Conservation (phyloP, 1,140 invertebrate genomes). For the Ptiloglossa arizonensis region DNA sequence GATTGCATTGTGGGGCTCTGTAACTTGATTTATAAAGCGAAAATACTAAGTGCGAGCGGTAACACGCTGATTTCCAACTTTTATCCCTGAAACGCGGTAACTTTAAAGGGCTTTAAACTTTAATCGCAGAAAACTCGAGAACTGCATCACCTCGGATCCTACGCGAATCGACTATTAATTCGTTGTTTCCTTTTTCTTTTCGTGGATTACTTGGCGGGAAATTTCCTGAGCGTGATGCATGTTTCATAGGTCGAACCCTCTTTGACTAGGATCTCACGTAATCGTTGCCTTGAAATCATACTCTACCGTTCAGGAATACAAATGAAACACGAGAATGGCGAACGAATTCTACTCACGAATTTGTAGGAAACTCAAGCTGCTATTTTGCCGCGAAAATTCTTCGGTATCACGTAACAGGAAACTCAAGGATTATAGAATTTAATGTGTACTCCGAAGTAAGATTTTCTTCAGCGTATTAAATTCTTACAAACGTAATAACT, state of each 20-base stretch:
- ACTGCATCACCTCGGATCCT: slow-evolving; percentile 1
- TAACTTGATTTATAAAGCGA: slow-evolving; percentile 7
- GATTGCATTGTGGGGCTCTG: background rate
- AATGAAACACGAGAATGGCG: background rate
- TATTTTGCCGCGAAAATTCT: background rate
- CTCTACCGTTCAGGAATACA: background rate
- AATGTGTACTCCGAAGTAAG: background rate
- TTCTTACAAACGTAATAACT: too few relatives aligned
- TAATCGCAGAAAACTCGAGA: slow-evolving; percentile 4
- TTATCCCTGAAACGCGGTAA: slow-evolving; percentile 14
- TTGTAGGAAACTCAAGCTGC: background rate
- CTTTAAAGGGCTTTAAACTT: slow-evolving; percentile 22
- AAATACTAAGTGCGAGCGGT: background rate
- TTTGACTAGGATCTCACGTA: slow-evolving; percentile 8
- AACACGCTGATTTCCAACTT: background rate
- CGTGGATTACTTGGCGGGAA: slow-evolving; percentile 11
- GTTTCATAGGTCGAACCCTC: background rate
- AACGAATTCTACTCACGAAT: slow-evolving; percentile 1
- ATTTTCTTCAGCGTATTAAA: background rate
- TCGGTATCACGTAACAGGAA: background rate
- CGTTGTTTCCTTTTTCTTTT: background rate
- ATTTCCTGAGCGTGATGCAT: slow-evolving; percentile 5
- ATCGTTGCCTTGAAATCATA: slow-evolving; percentile 40
- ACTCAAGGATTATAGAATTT: too few relatives aligned
- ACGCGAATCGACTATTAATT: slow-evolving; percentile 33